phyloP scores from a whole-genome alignment of 1,140 invertebrate species.

The Cyphomyrmex costatus region DNA sequence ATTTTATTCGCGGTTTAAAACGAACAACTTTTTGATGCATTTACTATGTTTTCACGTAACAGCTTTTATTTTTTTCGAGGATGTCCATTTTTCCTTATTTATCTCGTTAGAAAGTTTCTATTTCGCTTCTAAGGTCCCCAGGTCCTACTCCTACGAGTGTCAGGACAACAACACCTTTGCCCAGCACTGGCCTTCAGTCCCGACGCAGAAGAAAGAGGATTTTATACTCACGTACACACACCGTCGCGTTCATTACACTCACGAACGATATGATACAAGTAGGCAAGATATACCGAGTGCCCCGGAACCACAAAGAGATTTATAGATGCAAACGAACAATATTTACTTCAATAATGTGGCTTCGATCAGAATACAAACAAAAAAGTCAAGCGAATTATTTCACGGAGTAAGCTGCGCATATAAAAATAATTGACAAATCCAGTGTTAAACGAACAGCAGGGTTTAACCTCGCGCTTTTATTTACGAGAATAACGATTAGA shows the following conservation, averaged over 20 bases:
- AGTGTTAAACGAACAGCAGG: neutral
- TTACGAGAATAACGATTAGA: neutral
- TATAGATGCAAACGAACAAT: neutral
- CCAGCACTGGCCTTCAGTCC: slow-evolving; percentile 38
- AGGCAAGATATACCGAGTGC: slow-evolving; percentile 72
- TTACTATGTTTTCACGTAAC: neutral
- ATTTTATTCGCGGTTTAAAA: too few species aligned
- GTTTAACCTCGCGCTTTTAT: neutral
- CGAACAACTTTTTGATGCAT: too few species aligned
- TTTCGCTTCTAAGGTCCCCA: slow-evolving; percentile 24
- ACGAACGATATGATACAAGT: slow-evolving; percentile 80
- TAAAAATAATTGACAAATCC: neutral
- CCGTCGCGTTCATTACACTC: slow-evolving; percentile 52
- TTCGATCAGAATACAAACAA: neutral
- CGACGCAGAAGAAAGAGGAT: slow-evolving; percentile 44
- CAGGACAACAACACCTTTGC: slow-evolving; percentile 37
- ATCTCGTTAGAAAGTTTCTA: neutral
- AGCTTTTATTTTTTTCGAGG: neutral
- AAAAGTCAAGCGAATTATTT: neutral
- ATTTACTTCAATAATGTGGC: neutral
- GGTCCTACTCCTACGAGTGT: slow-evolving; percentile 13
- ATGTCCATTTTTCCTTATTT: too few species aligned
- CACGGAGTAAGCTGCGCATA: neutral
- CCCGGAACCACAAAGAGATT: neutral
- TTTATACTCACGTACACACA: slow-evolving; percentile 41